Evolutionary conservation across 2,797 vertebrate genomes (phyloP), one percentile per base, ranked within the genome.

Genomic region (Acestrorhynchus altus): DNA sequence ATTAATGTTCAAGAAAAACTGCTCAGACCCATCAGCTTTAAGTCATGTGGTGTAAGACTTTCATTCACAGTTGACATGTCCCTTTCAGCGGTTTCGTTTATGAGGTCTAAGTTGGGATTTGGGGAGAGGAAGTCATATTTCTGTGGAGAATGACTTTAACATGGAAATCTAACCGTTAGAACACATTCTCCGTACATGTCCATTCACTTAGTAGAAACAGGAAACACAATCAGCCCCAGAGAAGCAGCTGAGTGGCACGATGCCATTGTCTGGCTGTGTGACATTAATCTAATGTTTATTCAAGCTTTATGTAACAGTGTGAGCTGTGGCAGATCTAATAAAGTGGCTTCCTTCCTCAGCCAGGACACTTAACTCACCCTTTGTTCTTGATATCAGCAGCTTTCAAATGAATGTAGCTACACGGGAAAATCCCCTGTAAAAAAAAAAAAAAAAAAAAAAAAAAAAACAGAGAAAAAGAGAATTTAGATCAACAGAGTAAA

Each of bases 371-470:
- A 24, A 70, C 74, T 90, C 90, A 98, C 98, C 98, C 97, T 95
- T 97, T 99, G 87, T 99, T 99, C 93, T 98, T 99, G 86, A 99
- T 94, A 39, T 94, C 95, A 15, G 97, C 97, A 88, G 95, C 98
- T 94, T 98, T 99, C 92, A 99, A 89, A 91, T 99, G 96, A 88
- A 99, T 92, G 79, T 95, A 98, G 89, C 92, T 95, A 85, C 94
- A 93, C 80, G 97, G 98, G 90, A 99, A 99, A 91, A 99, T 96
- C 65, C 98, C 98, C 98, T 99, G 85, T 54, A 89, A 92, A 12
- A 8, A 12, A 12, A 13, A 15, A 20, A 20, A 20, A 20, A 20
- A 9, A 3, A 8, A 52, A 1, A 52, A 8, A 56, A 9, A 18
- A 2, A 18, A 4, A 4, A 16, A 18, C 1, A 49, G 47, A 18